Base-by-base conservation (phyloP, 2,113 vertebrate genomes). In the Desmodus rotundus region DNA sequence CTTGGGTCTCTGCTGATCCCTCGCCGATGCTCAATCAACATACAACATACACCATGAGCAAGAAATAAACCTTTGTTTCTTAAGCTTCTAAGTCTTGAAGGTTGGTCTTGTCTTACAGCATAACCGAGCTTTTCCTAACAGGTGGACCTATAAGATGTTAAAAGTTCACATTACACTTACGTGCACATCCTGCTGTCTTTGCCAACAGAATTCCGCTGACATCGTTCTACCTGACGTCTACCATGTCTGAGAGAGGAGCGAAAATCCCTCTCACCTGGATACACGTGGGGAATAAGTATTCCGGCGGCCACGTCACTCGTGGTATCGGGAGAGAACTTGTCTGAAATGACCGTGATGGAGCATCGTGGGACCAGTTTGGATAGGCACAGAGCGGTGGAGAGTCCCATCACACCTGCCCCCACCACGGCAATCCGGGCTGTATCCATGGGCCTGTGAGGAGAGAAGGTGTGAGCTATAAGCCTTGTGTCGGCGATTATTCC, bases 251-350 rank as follows among this genome's bases (percentile, higher is more conserved):
- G 36, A 47, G 31, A 77, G 36, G 15, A 43, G 20, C 33, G 33
- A 41, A 73, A 20, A 28, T 36, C 24, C 19, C 50, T 91, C 98
- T 3, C 89, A 99, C 99, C 99, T 98, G 98, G 98, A 88, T 98
- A 99, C 15, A 93, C 33, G 2, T 97, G 97, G 15, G 99, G 98
- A 63, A 99, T 98, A 52, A 99, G 98, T 43, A 99, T 99, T 28
- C 99, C 99, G 0, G 99, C 99, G 11, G 99, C 99, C 17, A 98
- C 98, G 3, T 99, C 99, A 0, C 99, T 99, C 0, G 99, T 99
- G 36, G 99, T 99, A 82, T 99, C 86, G 0, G 99, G 99, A 56
- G 98, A 99, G 97, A 99, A 99, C 92, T 96, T 98, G 14, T 99
- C 99, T 0, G 99, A 97, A 87, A 99, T 89, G 61, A 99, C 68